Base-by-base conservation (phyloP, 2,797 vertebrate genomes). In the Semaprochilodus insignis region DNA sequence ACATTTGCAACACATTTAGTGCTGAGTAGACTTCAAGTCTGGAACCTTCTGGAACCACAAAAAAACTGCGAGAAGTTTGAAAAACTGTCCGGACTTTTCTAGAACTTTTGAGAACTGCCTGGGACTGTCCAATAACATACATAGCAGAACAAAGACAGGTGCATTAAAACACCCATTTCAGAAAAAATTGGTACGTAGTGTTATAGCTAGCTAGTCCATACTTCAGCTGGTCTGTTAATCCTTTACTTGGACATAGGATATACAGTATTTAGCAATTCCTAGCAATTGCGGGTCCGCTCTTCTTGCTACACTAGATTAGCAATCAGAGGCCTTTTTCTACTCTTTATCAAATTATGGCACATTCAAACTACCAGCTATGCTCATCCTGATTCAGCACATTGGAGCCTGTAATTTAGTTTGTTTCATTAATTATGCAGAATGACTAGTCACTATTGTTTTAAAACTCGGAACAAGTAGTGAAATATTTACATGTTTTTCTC, bases 401-500 rank as follows among this genome's bases (percentile, higher is more conserved):
- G 55, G 55, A 83, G 66, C 55, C 51, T 63, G 81, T 83, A 83
- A 86, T 88, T 86, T 85, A 23, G 51, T 83, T 85, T 0, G 23
- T 63, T 63, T 83, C 71, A 81, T 85, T 81, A 70, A 82, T 83
- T 83, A 85, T 77, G 72, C 69, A 77, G 51, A 71, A 77, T 48
- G 77, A 77, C 71, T 72, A 81, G 75, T 83, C 73, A 57, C 55
- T 65, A 81, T 80, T 86, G 83, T 83, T 72, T 48, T 66, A 75
- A 74, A 66, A 71, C 62, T 78, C 69, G 62, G 63, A 54, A 62
- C 69, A 79, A 55, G 77, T 76, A 57, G 84, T 88, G 79, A 85
- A 85, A 88, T 86, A 88, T 86, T 86, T 85, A 83, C 75, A 27
- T 74, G 78, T 79, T 88, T 73, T 86, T 74, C 66, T 77, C 70